These are phyloP conservation scores for Hermaeophaga mercurialis DNA, from an alignment of 2,888 invertebrate genomes.

Conservation along the genomic window DNA sequence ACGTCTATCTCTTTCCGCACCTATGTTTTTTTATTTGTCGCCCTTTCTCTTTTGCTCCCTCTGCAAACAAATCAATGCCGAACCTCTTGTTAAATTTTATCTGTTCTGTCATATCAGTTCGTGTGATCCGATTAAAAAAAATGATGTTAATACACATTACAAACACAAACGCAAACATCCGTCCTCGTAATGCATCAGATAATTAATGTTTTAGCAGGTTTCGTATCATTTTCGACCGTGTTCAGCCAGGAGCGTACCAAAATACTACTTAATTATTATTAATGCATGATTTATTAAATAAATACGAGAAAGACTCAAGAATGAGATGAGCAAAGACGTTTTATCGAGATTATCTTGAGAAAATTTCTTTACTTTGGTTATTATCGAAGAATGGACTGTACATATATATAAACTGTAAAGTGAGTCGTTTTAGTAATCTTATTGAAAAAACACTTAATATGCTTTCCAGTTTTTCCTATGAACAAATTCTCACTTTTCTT, in stretches of 20 bases:
- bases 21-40: neutral
- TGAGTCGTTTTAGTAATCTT: no score
- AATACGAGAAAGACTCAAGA: no score
- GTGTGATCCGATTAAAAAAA: constrained; percentile 19
- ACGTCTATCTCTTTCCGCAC: neutral
- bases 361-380: no score
- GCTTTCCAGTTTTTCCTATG: no score
- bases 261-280: no score
- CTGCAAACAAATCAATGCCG: constrained; percentile 1
- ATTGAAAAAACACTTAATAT: no score
- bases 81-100: constrained; percentile 5
- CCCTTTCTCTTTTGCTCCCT: neutral
- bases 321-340: no score
- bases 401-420: no score
- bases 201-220: constrained; percentile 27
- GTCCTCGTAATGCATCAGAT: constrained; percentile 21
- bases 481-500: no score
- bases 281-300: no score
- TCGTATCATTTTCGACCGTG: neutral
- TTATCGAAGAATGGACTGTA: no score
- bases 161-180: constrained; percentile 24
- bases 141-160: constrained; percentile 16
- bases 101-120: constrained; percentile 10
- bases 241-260: neutral
- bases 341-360: no score